These are phyloP conservation scores for Drosophila hamatofila DNA, from an alignment of 2,888 invertebrate species.

Conservation along the genomic window DNA sequence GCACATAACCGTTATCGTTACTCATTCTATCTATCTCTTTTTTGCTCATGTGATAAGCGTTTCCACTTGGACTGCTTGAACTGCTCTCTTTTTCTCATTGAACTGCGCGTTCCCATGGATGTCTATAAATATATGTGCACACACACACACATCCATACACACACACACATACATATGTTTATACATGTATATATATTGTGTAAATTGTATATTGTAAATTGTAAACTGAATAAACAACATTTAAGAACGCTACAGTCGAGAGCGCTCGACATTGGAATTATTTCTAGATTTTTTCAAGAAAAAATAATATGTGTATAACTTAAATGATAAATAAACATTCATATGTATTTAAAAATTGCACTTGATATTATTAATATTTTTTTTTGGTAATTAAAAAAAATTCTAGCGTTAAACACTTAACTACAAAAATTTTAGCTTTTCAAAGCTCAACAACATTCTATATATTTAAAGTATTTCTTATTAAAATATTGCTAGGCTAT, in stretches of 20 bases:
- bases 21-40: conserved; percentile 41
- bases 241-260: conserved; percentile 41
- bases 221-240: conserved; percentile 49
- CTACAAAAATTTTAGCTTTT: too few relatives aligned
- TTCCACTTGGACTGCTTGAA: conserved; percentile 60
- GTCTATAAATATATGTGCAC: conserved; percentile 30
- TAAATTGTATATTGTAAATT: conserved; percentile 48
- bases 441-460: too few relatives aligned
- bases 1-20: conserved; percentile 26
- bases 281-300: not conserved
- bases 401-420: too few relatives aligned
- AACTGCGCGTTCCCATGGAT: conserved; percentile 42
- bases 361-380: not conserved
- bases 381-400: too few relatives aligned
- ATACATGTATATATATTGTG: conserved; percentile 60
- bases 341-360: too few relatives aligned
- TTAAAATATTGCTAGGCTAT: too few relatives aligned
- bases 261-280: conserved; percentile 39
- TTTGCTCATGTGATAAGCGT: conserved; percentile 76
- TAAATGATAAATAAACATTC: not conserved
- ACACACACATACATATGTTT: conserved; percentile 27
- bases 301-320: not conserved
- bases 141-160: conserved; percentile 10
- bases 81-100: conserved; percentile 52
- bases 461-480: too few relatives aligned